Evolutionary conservation across 2,888 invertebrate species (phyloP), one percentile per base, ranked within the genome.

Genomic region (Chironomus riparius): DNA sequence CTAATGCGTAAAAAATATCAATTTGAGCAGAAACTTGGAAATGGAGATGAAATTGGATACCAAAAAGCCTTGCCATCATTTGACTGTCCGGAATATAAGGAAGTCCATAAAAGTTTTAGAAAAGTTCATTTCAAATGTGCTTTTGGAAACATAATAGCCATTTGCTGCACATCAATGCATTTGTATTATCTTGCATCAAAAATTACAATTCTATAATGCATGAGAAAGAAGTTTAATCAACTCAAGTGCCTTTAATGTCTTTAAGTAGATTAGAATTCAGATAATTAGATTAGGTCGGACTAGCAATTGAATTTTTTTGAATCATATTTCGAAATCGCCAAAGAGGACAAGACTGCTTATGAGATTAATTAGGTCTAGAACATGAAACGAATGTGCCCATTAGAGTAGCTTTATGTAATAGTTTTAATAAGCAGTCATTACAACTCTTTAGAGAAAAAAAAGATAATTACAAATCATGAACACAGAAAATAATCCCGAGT

Each of bases 21-120:
- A 78, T 88, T 93, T 81, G 94, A 94, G 82, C 88, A 87, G 71
- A 87, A 89, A 0, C 90, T 91, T 3, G 93, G 93, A 24, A 88
- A 91, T 72, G 94, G 94, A 0, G 87, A 89, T 80, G 94, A 94
- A 85, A 84, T 94, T 77, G 94, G 94, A 65, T 87, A 87, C 80
- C 87, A 92, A 79, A 85, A 91, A 65, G 86, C 91, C 38, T 92
- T 92, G 74, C 87, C 88, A 78, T 85, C 94, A 28, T 87, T 89
- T 18, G 87, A 91, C 81, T 93, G 93, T 81, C 92, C 93, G 0
- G 91, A 92, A 81, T 95, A 94, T 84, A 85, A 92, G 79, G 88
- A 88, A 80, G 88, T 93, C 15, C 88, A 94, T 80, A 87, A 86
- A 78, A 86, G 88, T 47, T 95, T 95, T 85, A 88, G 94, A 72